phyloP scores from a whole-genome alignment of 2,797 vertebrate species.

The Alosa sapidissima region DNA sequence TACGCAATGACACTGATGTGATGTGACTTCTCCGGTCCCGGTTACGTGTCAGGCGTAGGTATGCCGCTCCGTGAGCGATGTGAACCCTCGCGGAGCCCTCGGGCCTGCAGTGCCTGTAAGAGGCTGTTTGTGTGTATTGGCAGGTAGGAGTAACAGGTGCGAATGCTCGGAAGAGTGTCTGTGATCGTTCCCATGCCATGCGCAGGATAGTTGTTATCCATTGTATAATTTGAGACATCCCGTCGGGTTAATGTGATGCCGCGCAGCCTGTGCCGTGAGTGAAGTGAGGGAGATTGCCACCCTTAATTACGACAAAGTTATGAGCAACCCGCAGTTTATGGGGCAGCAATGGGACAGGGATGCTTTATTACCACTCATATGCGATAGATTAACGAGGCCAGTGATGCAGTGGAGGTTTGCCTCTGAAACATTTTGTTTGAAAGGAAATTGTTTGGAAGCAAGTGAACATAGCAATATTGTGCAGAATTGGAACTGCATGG shows the following conservation, averaged over 20 bases:
- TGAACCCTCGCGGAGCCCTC: background rate
- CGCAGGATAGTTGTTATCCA: conserved; percentile 53
- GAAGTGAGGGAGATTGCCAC: conserved; percentile 12
- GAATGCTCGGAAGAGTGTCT: conserved; percentile 53
- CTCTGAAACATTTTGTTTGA: background rate
- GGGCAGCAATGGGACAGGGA: background rate
- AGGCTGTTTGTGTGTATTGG: conserved; percentile 58
- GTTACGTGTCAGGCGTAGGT: conserved; percentile 20
- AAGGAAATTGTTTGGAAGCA: background rate
- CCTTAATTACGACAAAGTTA: conserved; percentile 5
- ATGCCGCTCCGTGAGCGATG: conserved; percentile 19
- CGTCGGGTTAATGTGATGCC: conserved; percentile 25
- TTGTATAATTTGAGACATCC: conserved; percentile 47
- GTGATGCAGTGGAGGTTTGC: background rate
- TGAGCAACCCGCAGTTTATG: background rate
- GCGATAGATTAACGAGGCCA: background rate
- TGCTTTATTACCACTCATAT: background rate
- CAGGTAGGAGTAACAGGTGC: conserved; percentile 76
- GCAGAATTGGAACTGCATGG: background rate
- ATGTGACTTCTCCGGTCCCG: conserved; percentile 15
- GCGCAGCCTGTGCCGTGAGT: background rate
- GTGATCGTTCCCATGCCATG: conserved; percentile 54
- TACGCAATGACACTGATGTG: conserved; percentile 16
- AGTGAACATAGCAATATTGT: background rate
- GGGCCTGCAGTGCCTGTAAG: background rate